Percentiles rank a stretch among this genome's conserved stretches.
phyloP scores from a whole-genome alignment of 53 echinoderm and acorn worm genomes.

The Temnopleurus reevesii region DNA sequence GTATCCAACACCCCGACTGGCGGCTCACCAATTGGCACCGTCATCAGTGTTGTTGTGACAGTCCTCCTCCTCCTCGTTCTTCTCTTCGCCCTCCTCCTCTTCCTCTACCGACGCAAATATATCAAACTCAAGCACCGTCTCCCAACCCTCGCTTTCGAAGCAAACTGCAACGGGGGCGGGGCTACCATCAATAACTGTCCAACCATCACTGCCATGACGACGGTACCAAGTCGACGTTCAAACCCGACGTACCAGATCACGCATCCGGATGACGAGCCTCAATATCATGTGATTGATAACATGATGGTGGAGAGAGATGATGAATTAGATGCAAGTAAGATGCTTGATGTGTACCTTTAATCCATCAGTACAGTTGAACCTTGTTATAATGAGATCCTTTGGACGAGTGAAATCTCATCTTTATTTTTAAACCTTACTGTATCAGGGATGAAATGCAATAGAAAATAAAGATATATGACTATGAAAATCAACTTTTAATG shows the following conservation, averaged over 20 bases:
- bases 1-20: background rate
- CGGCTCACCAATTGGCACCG: slow-evolving; percentile 59
- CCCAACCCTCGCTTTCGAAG: slow-evolving; percentile 74
- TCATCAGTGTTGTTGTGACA: slow-evolving; percentile 70
- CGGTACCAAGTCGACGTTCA: slow-evolving; percentile 73
- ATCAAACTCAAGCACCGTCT: slow-evolving; percentile 88
- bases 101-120: slow-evolving; percentile 95
- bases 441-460: too few species aligned
- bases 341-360: background rate
- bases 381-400: too few species aligned
- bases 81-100: slow-evolving; percentile 77
- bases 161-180: slow-evolving; percentile 63
- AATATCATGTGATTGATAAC: slow-evolving; percentile 97
- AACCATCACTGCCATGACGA: slow-evolving; percentile 12
- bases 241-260: slow-evolving; percentile 99
- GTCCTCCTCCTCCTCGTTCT: slow-evolving; percentile 78
- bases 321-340: slow-evolving; percentile 69
- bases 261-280: slow-evolving; percentile 90
- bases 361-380: too few species aligned
- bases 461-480: too few species aligned
- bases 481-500: too few species aligned
- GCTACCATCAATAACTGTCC: slow-evolving; percentile 51
- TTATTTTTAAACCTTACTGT: too few species aligned
- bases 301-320: slow-evolving; percentile 85
- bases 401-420: too few species aligned